Evolutionary conservation across 2,888 invertebrate genomes (phyloP).

Genomic region (Brachynemurus nebulosus): DNA sequence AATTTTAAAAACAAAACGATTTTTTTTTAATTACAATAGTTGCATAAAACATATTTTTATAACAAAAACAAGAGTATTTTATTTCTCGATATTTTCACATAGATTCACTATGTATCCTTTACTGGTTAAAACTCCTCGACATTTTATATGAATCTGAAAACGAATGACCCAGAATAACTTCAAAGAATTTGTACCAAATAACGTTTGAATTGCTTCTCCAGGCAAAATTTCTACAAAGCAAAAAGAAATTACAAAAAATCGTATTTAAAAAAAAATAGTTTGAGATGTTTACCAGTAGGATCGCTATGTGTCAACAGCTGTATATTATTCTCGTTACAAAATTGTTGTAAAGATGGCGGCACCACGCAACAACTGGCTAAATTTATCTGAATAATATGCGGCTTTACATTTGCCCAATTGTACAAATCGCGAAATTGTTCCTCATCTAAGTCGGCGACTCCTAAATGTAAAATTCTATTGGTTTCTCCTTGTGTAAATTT

Average conservation of each 20-base stretch:
- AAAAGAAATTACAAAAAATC: conserved; percentile 11
- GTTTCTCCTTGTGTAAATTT: conserved; percentile 42
- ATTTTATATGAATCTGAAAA: conserved; percentile 81
- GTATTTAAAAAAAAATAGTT: conserved; percentile 10
- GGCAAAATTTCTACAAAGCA: conserved; percentile 38
- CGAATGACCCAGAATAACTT: conserved; percentile 64
- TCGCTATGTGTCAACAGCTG: conserved; percentile 93
- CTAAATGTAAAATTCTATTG: conserved; percentile 57
- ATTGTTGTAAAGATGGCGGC: conserved; percentile 76
- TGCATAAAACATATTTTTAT: too few species aligned
- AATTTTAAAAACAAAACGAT: too few species aligned
- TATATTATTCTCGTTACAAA: conserved; percentile 81
- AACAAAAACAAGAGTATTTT: neutral
- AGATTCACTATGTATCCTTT: conserved; percentile 69
- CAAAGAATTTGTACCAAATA: conserved; percentile 34
- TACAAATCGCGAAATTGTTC: conserved; percentile 61
- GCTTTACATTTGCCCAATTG: conserved; percentile 63
- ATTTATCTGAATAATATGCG: conserved; percentile 85
- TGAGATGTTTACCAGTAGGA: conserved; percentile 52
- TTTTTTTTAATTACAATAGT: too few species aligned
- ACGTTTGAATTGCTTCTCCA: conserved; percentile 39
- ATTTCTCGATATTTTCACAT: conserved; percentile 18
- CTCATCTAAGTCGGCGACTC: conserved; percentile 83
- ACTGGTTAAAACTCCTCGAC: conserved; percentile 77
- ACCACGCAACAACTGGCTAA: conserved; percentile 88